These are phyloP conservation scores for Euura lappo DNA, from an alignment of 1,140 invertebrate species.

Conservation along the genomic window DNA sequence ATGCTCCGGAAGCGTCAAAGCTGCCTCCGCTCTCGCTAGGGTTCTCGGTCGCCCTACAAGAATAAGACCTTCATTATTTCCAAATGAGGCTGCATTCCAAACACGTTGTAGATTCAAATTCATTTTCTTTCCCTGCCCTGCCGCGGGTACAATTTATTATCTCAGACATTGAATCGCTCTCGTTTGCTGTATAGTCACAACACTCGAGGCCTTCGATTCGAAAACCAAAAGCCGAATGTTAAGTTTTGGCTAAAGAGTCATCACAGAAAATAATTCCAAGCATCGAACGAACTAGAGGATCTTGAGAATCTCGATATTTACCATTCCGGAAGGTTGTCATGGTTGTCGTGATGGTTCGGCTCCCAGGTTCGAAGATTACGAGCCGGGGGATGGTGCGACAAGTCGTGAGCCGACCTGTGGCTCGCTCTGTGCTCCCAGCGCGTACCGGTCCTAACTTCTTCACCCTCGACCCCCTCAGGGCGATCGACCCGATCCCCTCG, in stretches of 20 bases:
- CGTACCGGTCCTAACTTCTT: conserved; percentile 43
- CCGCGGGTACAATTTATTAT: not conserved
- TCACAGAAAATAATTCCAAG: not conserved
- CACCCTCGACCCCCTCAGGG: conserved; percentile 47
- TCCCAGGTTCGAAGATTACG: conserved; percentile 54
- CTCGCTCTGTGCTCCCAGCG: conserved; percentile 61
- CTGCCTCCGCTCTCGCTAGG: conserved; percentile 79
- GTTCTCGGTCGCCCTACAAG: conserved; percentile 71
- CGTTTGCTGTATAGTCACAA: conserved; percentile 21
- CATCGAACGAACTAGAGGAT: not conserved
- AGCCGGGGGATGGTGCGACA: conserved; percentile 48
- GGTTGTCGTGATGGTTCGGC: conserved; percentile 59
- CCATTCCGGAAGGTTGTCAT: conserved; percentile 78
- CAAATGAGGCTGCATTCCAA: not conserved
- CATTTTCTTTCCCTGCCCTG: not conserved
- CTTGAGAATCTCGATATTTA: conserved; percentile 35
- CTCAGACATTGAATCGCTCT: conserved; percentile 28
- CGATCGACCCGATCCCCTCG: conserved; percentile 47
- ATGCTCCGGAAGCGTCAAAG: conserved; percentile 86
- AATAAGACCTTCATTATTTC: conserved; percentile 17
- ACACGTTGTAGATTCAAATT: not conserved
- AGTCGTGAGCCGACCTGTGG: conserved; percentile 53
- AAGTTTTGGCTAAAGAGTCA: conserved; percentile 26
- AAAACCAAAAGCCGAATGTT: conserved; percentile 29
- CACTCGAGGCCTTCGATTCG: conserved; percentile 27